Evolutionary conservation across 2,113 vertebrate genomes (phyloP).

Genomic region (Etheostoma cragini): DNA sequence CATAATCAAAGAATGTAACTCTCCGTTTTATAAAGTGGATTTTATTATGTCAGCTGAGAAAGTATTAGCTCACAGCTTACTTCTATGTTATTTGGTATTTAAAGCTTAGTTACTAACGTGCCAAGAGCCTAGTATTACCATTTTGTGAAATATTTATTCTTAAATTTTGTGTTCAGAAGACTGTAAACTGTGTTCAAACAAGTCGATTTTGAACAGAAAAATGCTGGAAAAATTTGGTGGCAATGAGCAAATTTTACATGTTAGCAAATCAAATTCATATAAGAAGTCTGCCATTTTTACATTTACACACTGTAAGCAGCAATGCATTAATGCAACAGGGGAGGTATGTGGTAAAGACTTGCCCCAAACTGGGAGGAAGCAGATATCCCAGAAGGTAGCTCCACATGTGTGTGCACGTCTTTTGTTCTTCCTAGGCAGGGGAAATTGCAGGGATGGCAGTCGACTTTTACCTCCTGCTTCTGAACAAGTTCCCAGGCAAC

Average conservation of each 20-base stretch:
- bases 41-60: neutral
- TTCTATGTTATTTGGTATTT: neutral
- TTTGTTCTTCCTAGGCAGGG: conserved; percentile 26
- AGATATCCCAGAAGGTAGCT: neutral
- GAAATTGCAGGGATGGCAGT: neutral
- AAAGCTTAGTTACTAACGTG: neutral
- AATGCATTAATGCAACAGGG: neutral
- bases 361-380: neutral
- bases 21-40: neutral
- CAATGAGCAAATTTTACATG: neutral
- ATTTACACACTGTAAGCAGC: no score
- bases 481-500: conserved; percentile 30
- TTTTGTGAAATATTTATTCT: neutral
- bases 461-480: conserved; percentile 19
- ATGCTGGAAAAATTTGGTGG: neutral
- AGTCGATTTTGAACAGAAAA: neutral
- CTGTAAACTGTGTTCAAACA: neutral
- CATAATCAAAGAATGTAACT: no score
- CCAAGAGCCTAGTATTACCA: neutral
- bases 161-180: neutral
- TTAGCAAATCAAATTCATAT: neutral
- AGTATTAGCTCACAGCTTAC: neutral
- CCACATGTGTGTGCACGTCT: neutral
- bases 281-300: neutral
- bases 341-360: neutral